Base-by-base conservation (phyloP, 2,797 vertebrate genomes). In the Hippocampus kuda region DNA sequence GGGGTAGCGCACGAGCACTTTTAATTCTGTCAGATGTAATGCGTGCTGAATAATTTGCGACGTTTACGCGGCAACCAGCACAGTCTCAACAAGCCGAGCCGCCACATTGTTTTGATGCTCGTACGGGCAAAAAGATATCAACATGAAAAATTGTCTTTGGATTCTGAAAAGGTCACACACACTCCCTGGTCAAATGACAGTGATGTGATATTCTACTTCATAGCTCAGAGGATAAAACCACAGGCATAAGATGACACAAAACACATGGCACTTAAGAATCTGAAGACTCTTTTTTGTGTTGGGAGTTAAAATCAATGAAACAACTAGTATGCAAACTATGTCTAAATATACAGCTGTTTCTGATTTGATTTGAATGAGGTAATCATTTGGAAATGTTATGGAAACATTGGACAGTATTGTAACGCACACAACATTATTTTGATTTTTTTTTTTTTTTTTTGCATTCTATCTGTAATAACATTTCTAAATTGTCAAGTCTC, bases 141-240 rank as follows among this genome's bases (percentile, higher is more conserved):
- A 80, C 75, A 71, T 78, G 80, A 82, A 80, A 81, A 85, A 71
- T n/a, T 70, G 70, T 71, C 75, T 80, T 78, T 83, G 15, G 75
- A 77, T 78, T 82, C 78, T 46, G 53, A 51, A 87, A 89, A 88
- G 87, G 86, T 87, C 81, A 81, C 62, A 42, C 69, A 63, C 57
- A 75, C 80, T 81, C 80, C 69, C 75, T 75, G 86, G 84, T 87
- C 84, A 86, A 80, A 84, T 77, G 84, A 84, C 81, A 81, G 77
- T 73, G 78, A 84, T 80, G 83, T 81, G 83, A 89, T 83, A 75
- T 79, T 85, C 74, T 79, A 68, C 73, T 72, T 82, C 71, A 81
- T 76, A 74, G 80, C 81, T 81, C 27, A 62, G 70, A 85, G 81
- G 80, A 81, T 72, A 54, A 83, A 75, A 85, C 41, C 74, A 69